Base-by-base conservation (phyloP, 2,888 invertebrate species). In the Sarcophaga caerulescens region DNA sequence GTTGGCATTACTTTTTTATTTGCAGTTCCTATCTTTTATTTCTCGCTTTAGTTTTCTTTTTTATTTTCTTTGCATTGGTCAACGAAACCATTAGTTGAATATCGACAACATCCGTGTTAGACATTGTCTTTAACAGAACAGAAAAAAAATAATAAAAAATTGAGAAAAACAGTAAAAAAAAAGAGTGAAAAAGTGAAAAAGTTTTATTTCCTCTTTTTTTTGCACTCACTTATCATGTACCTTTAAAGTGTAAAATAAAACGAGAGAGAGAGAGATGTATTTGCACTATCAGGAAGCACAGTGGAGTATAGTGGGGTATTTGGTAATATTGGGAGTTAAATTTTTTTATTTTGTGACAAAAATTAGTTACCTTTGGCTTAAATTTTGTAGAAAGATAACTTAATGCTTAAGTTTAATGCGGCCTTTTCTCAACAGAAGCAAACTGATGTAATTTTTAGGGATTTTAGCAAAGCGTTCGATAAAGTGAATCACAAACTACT, bases 21-120 rank as follows among this genome's bases (percentile, higher is more conserved):
- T 68, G 60, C 19, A 35, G 3, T 47, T 35, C 10, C 8, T 35
- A 19, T 17, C 63, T n/a, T 60, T 14, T 60, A n/a, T 17, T 14
- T 25, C 8, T 14, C 44, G 2, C 62, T 52, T 71, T 17, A 1
- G 25, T 45, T 47, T 66, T 10, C 1, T 66, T 59, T 19, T 62
- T 75, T 57, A 21, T 47, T 75, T 59, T 74, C 76, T 75, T 8
- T 86, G 75, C 80, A 77, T 83, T 68, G 77, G 87, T 81, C 87
- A 83, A 88, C 87, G 87, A 80, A 84, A 88, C 88, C 87, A 87
- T 88, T 88, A 88, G 89, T 88, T 87, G 85, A 86, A 87, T 89
- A 89, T 89, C 88, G 88, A 87, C 84, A 87, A 88, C 87, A 88
- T 89, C 89, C 89, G 87, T 84, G 81, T 78, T 81, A 84, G 85